These are phyloP conservation scores for Helicoverpa assulta DNA, from an alignment of 2,888 invertebrate species.

Conservation along the genomic window DNA sequence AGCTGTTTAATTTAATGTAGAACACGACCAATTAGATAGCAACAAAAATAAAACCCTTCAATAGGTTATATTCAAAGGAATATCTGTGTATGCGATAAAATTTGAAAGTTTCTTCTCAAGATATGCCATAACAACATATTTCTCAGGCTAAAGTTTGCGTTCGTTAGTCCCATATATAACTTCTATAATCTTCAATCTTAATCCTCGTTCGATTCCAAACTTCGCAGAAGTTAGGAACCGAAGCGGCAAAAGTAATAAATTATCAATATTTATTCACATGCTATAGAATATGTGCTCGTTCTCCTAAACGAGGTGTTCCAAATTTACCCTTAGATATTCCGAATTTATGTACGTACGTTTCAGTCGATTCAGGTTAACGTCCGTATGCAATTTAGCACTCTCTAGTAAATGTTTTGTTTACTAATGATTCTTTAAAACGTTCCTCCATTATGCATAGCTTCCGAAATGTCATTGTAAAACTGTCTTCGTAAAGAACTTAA, in stretches of 20 bases:
- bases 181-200: slow-evolving; percentile 28
- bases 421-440: slow-evolving; percentile 1
- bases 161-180: slow-evolving; percentile 27
- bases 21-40: not conserved
- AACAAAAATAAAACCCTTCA: too few species aligned
- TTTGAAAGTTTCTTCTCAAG: not conserved
- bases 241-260: slow-evolving; percentile 22
- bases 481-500: slow-evolving; percentile 6
- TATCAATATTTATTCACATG: slow-evolving; percentile 26
- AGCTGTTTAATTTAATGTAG: not conserved
- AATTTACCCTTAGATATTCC: slow-evolving; percentile 31
- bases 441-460: slow-evolving; percentile 18
- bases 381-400: slow-evolving; percentile 4
- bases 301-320: slow-evolving; percentile 14
- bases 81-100: not conserved
- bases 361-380: slow-evolving; percentile 34
- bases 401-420: slow-evolving; percentile 8
- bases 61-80: too few species aligned
- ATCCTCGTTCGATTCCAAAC: slow-evolving; percentile 23
- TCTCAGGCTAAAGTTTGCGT: slow-evolving; percentile 9
- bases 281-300: slow-evolving; percentile 19
- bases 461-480: not conserved
- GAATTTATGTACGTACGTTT: slow-evolving; percentile 8
- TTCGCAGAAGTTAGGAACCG: slow-evolving; percentile 19
- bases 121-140: not conserved